Conservation (phyloP, 1,140 invertebrate species). For the Ips nitidus region DNA sequence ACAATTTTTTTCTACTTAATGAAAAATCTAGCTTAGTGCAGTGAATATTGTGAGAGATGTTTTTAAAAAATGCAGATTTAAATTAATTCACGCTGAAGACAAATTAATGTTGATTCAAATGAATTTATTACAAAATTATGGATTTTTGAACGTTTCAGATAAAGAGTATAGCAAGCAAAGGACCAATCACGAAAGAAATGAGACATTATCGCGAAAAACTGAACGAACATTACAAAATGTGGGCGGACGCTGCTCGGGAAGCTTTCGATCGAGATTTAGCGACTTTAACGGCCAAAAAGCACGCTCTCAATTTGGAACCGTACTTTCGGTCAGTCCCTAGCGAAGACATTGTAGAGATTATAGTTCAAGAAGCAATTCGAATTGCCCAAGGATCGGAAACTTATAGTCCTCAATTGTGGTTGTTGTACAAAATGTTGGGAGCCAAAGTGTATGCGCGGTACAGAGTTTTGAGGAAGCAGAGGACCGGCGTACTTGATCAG, state of each 20-base stretch:
- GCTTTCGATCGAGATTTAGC: slow-evolving; percentile 70
- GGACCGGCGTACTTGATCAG: slow-evolving; percentile 68
- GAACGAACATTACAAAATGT: slow-evolving; percentile 62
- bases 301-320: slow-evolving; percentile 67
- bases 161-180: slow-evolving; percentile 42
- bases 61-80: too few relatives aligned
- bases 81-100: too few relatives aligned
- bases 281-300: slow-evolving; percentile 57
- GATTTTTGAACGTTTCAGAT: slow-evolving; percentile 11
- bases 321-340: slow-evolving; percentile 60
- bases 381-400: slow-evolving; percentile 75
- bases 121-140: not conserved
- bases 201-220: slow-evolving; percentile 58
- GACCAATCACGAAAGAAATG: slow-evolving; percentile 36
- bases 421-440: slow-evolving; percentile 70
- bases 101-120: too few relatives aligned
- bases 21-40: too few relatives aligned
- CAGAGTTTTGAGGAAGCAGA: slow-evolving; percentile 65
- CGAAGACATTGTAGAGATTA: slow-evolving; percentile 47
- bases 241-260: slow-evolving; percentile 62
- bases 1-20: too few relatives aligned
- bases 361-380: slow-evolving; percentile 48
- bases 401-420: slow-evolving; percentile 69
- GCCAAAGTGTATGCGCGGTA: slow-evolving; percentile 65
- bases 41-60: too few relatives aligned